These are phyloP conservation scores for Octomys mimax DNA, from an alignment of 2,797 vertebrate genomes.

Conservation along the genomic window DNA sequence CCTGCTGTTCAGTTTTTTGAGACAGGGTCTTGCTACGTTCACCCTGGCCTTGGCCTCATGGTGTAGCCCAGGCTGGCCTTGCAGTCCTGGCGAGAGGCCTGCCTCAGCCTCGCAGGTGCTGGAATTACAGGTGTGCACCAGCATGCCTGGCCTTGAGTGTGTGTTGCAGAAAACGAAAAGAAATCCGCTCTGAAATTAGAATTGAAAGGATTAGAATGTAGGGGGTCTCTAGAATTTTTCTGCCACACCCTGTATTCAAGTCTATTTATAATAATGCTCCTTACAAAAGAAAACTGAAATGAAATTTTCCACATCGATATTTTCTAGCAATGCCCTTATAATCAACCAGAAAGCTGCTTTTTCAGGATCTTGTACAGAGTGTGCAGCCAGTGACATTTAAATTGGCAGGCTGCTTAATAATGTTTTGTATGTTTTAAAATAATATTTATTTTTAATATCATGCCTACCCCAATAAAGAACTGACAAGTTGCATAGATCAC, in stretches of 20 bases:
- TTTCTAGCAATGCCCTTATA: conserved; percentile 54
- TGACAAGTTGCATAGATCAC: background rate
- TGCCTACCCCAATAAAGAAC: conserved; percentile 37
- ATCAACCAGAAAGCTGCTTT: conserved; percentile 5
- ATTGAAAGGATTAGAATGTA: background rate
- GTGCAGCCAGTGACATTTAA: conserved; percentile 51
- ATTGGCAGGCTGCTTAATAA: conserved; percentile 55
- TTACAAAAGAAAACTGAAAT: background rate
- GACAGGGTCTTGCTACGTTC: background rate
- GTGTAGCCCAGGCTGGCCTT: background rate
- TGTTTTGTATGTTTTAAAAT: conserved; percentile 69
- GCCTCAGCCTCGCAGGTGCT: background rate
- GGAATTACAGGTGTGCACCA: background rate
- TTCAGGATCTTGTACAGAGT: conserved; percentile 35
- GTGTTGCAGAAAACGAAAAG: background rate
- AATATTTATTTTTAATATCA: conserved; percentile 71
- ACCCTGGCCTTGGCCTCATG: background rate
- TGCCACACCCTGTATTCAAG: background rate
- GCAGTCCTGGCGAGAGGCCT: background rate
- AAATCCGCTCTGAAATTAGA: background rate
- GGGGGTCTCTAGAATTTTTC: background rate
- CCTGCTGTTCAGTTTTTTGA: background rate
- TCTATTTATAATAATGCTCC: conserved; percentile 4
- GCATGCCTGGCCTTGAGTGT: background rate
- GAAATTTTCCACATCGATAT: conserved; percentile 16